These are phyloP conservation scores for Montipora foliosa DNA, from an alignment of 64 coral and sea anemone genomes.

Conservation along the genomic window DNA sequence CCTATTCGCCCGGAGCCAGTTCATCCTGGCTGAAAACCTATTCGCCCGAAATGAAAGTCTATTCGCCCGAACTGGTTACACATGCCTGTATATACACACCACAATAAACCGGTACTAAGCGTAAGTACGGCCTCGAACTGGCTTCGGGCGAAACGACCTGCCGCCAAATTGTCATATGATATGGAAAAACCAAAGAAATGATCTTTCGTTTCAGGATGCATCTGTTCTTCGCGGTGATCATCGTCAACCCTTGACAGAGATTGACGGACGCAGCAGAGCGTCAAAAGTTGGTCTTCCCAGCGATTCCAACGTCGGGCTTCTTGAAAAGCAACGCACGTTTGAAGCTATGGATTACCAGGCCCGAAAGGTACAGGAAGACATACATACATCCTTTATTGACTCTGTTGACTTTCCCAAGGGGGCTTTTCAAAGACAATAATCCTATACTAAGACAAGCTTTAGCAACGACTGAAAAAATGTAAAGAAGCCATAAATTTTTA, in stretches of 20 bases:
- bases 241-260: neutral
- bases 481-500: neutral
- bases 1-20: no score
- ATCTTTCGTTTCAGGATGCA: neutral
- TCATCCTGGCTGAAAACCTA: no score
- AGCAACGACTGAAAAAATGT: no score
- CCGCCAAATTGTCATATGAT: no score
- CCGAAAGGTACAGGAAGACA: constrained; percentile 11
- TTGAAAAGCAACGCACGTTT: constrained; percentile 63
- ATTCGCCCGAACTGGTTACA: no score
- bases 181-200: neutral
- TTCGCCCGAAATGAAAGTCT: no score
- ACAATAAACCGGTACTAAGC: no score
- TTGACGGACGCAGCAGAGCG: constrained; percentile 1
- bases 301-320: constrained; percentile 40
- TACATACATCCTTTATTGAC: neutral
- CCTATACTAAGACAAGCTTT: no score
- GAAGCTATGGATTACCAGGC: constrained; percentile 65
- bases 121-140: no score
- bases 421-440: no score
- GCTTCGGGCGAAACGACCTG: no score
- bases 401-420: neutral
- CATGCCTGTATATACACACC: no score
- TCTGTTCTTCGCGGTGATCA: constrained; percentile 42
- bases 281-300: constrained; percentile 42